Evolutionary conservation across 2,797 vertebrate genomes (phyloP).

Genomic region (Pygocentrus nattereri): DNA sequence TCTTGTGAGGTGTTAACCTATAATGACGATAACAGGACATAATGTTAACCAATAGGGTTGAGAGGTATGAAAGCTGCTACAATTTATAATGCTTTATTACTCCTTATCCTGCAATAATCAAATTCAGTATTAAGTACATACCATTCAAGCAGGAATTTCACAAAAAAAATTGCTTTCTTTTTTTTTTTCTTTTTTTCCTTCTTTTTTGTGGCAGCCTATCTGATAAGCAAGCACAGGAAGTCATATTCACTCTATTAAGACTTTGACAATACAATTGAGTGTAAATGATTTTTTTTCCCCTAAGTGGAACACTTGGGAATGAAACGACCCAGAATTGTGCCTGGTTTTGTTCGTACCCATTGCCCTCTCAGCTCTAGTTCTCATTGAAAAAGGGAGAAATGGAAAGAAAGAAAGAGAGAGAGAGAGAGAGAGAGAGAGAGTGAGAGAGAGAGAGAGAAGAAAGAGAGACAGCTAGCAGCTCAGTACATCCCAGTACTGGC

Average conservation of each 20-base stretch:
- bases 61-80: not conserved
- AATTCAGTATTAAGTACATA: slow-evolving; percentile 24
- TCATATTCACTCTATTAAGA: slow-evolving; percentile 57
- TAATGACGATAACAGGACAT: not conserved
- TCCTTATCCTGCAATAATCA: slow-evolving; percentile 15
- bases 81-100: slow-evolving; percentile 1
- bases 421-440: slow-evolving; percentile 16
- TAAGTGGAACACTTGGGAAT: slow-evolving; percentile 82
- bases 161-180: slow-evolving; percentile 7
- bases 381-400: slow-evolving; percentile 65
- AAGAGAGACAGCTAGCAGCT: slow-evolving; percentile 59
- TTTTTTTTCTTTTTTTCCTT: not conserved
- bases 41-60: not conserved
- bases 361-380: slow-evolving; percentile 80
- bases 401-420: not conserved
- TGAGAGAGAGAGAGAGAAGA: slow-evolving; percentile 14
- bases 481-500: slow-evolving; percentile 80
- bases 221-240: slow-evolving; percentile 48
- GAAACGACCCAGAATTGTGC: slow-evolving; percentile 82
- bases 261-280: slow-evolving; percentile 55
- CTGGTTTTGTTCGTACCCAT: slow-evolving; percentile 78
- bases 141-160: slow-evolving; percentile 33
- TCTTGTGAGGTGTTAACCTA: not conserved
- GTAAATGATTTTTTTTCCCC: slow-evolving; percentile 71
- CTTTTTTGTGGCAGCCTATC: slow-evolving; percentile 41